Base-by-base conservation (phyloP, 2,797 vertebrate genomes). In the Iguana delicatissima region DNA sequence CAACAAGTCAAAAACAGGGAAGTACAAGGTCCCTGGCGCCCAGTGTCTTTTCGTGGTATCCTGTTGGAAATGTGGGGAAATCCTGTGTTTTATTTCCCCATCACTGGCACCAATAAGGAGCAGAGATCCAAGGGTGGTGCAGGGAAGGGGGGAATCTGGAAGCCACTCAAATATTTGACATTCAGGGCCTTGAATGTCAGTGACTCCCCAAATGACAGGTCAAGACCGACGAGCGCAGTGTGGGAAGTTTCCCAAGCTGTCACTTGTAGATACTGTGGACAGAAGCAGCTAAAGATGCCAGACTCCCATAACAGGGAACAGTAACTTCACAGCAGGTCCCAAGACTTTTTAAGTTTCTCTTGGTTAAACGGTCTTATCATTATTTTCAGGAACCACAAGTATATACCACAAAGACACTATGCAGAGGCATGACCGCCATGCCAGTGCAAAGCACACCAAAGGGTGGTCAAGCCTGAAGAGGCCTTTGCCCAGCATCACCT, bases 81-180 rank as follows among this genome's bases (percentile, higher is more conserved):
- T 84, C 46, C 35, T 89, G 67, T 69, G 20, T 86, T 79, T 92
- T 67, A 89, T 84, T 89, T 86, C 91, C 91, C 73, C 73, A 72
- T 87, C 69, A 52, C 29, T 79, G 52, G 16, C 29, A 69, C 74
- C n/a, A 84, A 52, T 24, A 52, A 67, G 59, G 14, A 86, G 26
- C 10, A 80, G 50, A 80, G 64, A 38, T 42, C 26, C 35, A n/a
- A 85, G 42, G 32, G 52, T 20, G 13, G 52, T 35, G 8, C 46
- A 52, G 16, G 14, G 24, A 59, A 22, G 67, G 42, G 42, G 50
- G n/a, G 7, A 26, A 26, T 7, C 16, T 26, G 55, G 64, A 9
- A 57, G 16, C 67, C 55, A 87, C 26, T 82, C 38, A 74, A 87
- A 5, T 14, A 29, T 87, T 59, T 82, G 69, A 32, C 20, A 35